These are phyloP conservation scores for Crotophaga sulcirostris DNA, from an alignment of 2,113 vertebrate genomes.

Conservation along the genomic window DNA sequence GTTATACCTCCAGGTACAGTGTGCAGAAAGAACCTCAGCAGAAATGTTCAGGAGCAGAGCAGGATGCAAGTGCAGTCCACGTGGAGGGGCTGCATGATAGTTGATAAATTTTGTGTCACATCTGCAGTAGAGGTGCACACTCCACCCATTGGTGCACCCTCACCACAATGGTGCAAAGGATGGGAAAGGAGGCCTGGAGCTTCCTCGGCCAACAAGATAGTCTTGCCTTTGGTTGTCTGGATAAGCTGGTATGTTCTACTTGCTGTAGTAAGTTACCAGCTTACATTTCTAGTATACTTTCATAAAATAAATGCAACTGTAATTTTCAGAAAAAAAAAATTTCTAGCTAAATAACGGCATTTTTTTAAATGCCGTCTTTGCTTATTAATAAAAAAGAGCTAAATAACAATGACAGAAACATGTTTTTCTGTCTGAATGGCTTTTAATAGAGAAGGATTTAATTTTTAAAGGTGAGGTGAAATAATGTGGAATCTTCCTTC, in stretches of 20 bases:
- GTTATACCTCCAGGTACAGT: conserved; percentile 88
- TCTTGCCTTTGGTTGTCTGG: neutral
- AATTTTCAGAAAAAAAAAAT: neutral
- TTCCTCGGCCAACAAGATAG: neutral
- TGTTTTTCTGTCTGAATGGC: neutral
- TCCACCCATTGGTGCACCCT: fast-evolving
- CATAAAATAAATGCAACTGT: neutral
- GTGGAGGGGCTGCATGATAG: neutral
- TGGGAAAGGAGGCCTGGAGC: neutral
- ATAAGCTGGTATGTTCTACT: neutral
- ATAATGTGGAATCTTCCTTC: neutral
- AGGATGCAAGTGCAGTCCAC: fast-evolving
- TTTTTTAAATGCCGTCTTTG: neutral
- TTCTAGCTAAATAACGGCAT: neutral
- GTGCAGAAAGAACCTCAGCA: neutral
- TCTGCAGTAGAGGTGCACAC: fast-evolving
- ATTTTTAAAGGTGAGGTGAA: neutral
- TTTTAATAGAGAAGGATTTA: fast-evolving
- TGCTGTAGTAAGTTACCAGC: neutral
- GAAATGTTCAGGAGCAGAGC: neutral
- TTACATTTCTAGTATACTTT: neutral
- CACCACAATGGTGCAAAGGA: neutral
- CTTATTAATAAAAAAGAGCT: neutral
- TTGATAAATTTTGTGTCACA: neutral
- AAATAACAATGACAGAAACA: neutral